Conservation (phyloP, 2,113 vertebrate species). For the Paracanthobrama guichenoti region DNA sequence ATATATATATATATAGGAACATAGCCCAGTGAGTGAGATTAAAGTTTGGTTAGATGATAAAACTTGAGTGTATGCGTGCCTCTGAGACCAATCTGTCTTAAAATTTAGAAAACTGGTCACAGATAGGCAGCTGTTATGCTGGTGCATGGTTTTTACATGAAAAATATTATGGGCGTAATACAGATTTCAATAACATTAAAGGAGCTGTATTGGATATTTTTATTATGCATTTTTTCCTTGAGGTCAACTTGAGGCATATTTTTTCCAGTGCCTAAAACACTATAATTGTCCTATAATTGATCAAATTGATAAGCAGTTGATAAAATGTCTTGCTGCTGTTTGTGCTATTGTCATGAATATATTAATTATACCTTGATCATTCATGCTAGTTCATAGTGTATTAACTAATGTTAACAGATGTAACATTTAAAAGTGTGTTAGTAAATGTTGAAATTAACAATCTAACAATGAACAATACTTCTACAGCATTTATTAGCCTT, state of each 20-base stretch:
- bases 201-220: not conserved
- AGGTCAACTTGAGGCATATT: not conserved
- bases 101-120: not conserved
- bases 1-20: not conserved
- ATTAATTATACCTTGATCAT: too few relatives aligned
- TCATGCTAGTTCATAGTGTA: too few relatives aligned
- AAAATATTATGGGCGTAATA: not conserved
- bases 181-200: constrained; percentile 15
- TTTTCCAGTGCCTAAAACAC: not conserved
- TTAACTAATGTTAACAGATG: too few relatives aligned
- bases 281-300: constrained; percentile 3
- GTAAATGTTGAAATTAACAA: too few relatives aligned
- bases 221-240: not conserved
- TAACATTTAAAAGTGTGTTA: too few relatives aligned
- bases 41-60: constrained; percentile 7
- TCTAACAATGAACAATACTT: too few relatives aligned
- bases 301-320: too few relatives aligned
- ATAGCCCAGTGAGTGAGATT: not conserved
- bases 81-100: not conserved
- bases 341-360: too few relatives aligned
- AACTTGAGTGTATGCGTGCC: not conserved
- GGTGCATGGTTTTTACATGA: not conserved
- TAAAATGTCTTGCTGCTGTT: too few relatives aligned
- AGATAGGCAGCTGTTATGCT: not conserved
- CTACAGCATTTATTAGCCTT: too few relatives aligned